These are phyloP conservation scores for Pilophorus perplexus DNA, from an alignment of 2,888 invertebrate species.

Conservation along the genomic window DNA sequence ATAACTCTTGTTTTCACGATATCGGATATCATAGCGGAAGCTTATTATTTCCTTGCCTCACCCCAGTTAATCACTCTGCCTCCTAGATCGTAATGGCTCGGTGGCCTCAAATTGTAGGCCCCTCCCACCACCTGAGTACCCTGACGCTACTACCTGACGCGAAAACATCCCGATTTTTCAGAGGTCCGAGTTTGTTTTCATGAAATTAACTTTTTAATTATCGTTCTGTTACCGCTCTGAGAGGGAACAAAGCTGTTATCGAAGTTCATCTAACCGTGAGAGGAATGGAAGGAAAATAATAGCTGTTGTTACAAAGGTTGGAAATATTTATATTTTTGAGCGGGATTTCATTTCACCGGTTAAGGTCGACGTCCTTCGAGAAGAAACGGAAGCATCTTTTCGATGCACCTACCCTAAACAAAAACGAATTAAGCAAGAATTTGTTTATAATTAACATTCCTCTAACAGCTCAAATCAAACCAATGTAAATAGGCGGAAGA, in stretches of 20 bases:
- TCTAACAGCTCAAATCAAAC: too few relatives aligned
- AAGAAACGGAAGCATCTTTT: neutral
- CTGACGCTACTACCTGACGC: neutral
- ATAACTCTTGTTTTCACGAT: too few relatives aligned
- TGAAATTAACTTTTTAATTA: conserved; percentile 6
- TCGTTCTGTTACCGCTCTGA: neutral
- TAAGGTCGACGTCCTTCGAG: neutral
- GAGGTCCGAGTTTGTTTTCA: conserved; percentile 9
- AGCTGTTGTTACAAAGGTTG: neutral
- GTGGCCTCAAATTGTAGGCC: conserved; percentile 17
- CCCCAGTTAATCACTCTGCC: conserved; percentile 15
- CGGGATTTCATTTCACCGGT: neutral
- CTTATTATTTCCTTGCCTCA: neutral
- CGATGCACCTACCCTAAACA: too few relatives aligned
- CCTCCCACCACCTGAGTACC: neutral
- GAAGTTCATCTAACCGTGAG: conserved; percentile 8
- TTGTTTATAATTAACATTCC: too few relatives aligned
- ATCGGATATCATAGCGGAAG: conserved; percentile 1
- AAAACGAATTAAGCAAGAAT: too few relatives aligned
- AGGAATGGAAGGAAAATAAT: neutral
- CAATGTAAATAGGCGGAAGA: too few relatives aligned
- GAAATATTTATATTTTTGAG: conserved; percentile 11
- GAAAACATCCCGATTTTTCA: neutral
- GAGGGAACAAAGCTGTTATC: neutral
- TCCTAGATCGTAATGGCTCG: conserved; percentile 18